Base-by-base conservation (phyloP, 2,888 invertebrate species). In the Drosophila barbarae region DNA sequence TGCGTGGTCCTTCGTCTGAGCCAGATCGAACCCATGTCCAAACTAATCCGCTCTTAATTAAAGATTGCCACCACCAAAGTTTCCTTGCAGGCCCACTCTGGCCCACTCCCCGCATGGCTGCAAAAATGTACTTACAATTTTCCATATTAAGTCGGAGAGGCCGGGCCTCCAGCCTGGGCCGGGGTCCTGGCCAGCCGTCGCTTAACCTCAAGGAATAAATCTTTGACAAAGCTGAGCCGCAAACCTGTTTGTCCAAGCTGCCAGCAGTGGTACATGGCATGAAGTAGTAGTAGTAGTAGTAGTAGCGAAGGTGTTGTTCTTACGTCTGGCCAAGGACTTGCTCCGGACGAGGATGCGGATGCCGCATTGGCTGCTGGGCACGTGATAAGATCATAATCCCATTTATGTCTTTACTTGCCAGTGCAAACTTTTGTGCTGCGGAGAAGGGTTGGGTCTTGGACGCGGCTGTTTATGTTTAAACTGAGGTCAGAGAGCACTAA, bases 341-440 rank as follows among this genome's bases (percentile, higher is more conserved):
- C 82, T 73, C 77, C 36, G 56, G 44, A 34, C 21, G 44, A 9
- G 46, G 44, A 49, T 15, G 23, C 23, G 15, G 51, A 54, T 52
- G 56, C 70, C 23, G 49, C 57, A 44, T 59, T 65, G 60, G 66
- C 64, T 65, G 64, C 46, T 61, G 69, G 74, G 76, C 80, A 78
- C 77, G 81, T 87, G 89, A 89, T 89, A 89, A 89, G 89, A 89
- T 89, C 89, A 88, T 89, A 89, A 89, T 89, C 89, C 89, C 89
- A 88, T 89, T 89, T 89, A 88, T 88, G 87, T 88, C 86, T 80
- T 78, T 87, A 86, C 79, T 75, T 69, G 73, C 71, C 81, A 68
- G 77, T 71, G 73, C 51, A 75, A 84, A 83, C 73, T 86, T 86
- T 83, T 78, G 71, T 70, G 50, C 57, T 47, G 34, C 60, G 60